phyloP scores from a whole-genome alignment of 1,140 invertebrate species.

The Cyrtorhinus lividipennis region DNA sequence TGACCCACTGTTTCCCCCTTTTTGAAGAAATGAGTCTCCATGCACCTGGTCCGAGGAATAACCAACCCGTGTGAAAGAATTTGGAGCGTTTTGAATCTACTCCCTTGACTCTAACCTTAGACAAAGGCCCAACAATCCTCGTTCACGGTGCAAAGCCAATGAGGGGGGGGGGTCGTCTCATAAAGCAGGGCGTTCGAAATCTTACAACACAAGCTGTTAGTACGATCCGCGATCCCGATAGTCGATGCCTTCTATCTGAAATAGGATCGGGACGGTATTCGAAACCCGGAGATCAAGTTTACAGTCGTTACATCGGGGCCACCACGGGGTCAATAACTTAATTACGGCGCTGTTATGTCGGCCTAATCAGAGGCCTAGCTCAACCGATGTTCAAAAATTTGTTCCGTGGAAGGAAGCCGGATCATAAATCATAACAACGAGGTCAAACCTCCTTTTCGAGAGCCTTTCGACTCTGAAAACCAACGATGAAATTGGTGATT shows the following conservation, averaged over 20 bases:
- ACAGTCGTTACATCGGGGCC: neutral
- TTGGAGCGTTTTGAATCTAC: too few relatives aligned
- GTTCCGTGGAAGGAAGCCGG: neutral
- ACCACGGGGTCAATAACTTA: neutral
- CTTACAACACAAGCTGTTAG: too few relatives aligned
- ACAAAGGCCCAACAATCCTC: too few relatives aligned
- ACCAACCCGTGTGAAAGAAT: too few relatives aligned
- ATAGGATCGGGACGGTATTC: neutral
- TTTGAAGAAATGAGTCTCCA: too few relatives aligned
- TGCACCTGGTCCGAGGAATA: too few relatives aligned
- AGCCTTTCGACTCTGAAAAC: neutral
- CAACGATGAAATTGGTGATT: neutral
- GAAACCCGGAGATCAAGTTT: neutral
- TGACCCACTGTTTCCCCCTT: too few relatives aligned
- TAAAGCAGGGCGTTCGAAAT: too few relatives aligned
- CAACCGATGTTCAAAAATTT: neutral
- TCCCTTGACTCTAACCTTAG: too few relatives aligned
- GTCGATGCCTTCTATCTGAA: neutral
- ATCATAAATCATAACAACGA: neutral
- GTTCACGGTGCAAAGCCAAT: too few relatives aligned
- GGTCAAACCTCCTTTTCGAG: neutral
- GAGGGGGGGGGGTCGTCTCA: too few relatives aligned
- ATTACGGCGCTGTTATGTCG: neutral
- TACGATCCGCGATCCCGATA: too few relatives aligned
- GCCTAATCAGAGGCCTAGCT: neutral